Evolutionary conservation across 2,888 invertebrate species (phyloP).

Genomic region (Thecocarcelia acutangulata): DNA sequence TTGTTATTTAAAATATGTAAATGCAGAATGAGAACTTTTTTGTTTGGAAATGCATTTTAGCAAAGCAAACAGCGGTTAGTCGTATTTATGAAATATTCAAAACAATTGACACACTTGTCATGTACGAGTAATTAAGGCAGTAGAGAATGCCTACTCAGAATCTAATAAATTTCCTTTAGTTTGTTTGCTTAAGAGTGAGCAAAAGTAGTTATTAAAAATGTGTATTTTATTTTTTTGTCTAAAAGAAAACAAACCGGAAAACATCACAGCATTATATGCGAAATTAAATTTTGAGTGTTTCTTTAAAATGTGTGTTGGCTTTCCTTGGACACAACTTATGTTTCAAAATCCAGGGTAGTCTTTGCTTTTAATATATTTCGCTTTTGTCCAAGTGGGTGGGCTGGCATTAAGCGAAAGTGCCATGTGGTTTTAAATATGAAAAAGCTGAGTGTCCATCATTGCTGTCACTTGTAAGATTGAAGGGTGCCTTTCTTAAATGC

Average conservation of each 20-base stretch:
- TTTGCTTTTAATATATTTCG: background rate
- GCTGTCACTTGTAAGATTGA: conserved; percentile 13
- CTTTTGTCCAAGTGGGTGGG: background rate
- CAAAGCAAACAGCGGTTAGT: background rate
- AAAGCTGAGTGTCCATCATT: background rate
- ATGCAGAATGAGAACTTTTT: conserved; percentile 30
- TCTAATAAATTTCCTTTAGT: background rate
- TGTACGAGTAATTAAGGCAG: background rate
- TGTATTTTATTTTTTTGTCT: background rate
- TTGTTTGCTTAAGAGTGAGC: background rate
- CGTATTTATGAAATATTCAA: conserved; percentile 18
- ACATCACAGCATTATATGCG: conserved; percentile 79
- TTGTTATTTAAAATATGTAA: conserved; percentile 40
- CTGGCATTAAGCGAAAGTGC: background rate
- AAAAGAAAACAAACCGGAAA: conserved; percentile 74
- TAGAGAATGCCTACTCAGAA: background rate
- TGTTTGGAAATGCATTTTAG: conserved; percentile 53
- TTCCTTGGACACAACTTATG: conserved; percentile 32
- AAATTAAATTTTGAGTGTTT: conserved; percentile 80
- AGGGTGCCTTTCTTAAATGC: conserved; percentile 51
- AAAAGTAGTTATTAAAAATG: no score
- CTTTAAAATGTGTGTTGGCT: conserved; percentile 74
- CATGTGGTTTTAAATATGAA: conserved; percentile 16
- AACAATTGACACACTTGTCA: conserved; percentile 60
- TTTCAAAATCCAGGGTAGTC: background rate